Conservation (phyloP, 2,113 vertebrate species). For the Gorsachius goisagi region DNA sequence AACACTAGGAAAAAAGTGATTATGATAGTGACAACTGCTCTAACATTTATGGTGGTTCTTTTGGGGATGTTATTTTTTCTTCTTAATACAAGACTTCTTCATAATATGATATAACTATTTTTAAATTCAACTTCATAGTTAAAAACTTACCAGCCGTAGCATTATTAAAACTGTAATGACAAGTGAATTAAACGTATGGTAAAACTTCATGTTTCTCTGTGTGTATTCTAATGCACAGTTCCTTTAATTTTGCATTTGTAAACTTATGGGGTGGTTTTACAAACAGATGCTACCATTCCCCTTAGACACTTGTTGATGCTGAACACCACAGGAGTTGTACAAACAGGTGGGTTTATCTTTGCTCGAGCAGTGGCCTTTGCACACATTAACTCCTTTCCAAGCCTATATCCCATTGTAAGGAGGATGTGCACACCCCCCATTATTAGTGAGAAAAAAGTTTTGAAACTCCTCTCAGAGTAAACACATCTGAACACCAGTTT, state of each 20-base stretch:
- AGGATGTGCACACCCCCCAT: accelerated
- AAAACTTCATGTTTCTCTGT: neutral
- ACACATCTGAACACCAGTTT: neutral
- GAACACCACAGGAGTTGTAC: neutral
- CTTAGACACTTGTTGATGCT: neutral
- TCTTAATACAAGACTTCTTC: neutral
- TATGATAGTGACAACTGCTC: neutral
- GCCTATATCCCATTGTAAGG: neutral
- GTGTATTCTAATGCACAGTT: neutral
- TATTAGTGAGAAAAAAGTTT: neutral
- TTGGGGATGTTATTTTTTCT: neutral
- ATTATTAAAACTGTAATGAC: neutral
- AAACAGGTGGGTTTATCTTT: neutral
- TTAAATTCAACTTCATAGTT: neutral
- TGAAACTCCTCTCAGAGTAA: neutral
- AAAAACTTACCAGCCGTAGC: neutral
- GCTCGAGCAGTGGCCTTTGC: neutral
- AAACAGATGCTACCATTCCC: neutral
- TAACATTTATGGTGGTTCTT: neutral
- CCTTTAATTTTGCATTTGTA: neutral
- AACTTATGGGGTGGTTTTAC: neutral
- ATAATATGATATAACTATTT: neutral
- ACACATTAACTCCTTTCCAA: neutral
- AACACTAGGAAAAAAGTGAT: neutral
- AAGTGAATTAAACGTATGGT: neutral